Evolutionary conservation across 1,140 invertebrate species (phyloP), one percentile per base, ranked within the genome.

Genomic region (Listronotus bonariensis): DNA sequence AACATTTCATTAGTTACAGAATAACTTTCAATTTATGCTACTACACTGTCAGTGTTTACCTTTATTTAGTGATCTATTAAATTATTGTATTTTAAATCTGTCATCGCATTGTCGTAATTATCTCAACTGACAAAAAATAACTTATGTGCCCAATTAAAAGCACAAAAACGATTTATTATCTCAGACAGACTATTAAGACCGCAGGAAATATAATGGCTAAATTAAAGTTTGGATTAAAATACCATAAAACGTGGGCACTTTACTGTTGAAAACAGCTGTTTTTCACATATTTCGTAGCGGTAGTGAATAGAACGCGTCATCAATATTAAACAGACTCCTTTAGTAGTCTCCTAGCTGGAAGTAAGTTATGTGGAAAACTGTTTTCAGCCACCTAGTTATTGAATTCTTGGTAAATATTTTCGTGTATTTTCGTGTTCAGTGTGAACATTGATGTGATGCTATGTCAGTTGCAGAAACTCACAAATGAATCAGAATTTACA

Each of bases 201-300:
- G 51, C 51, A 53, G 51, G 51, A 53, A 53, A 53, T 53, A 20
- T 53, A 38, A 11, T 53, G n/a, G 51, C 38, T 53, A 53, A 53
- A 53, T 53, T 53, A 17, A 26, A 32, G 38, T 14, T 38, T 31
- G 51, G 51, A 53, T 53, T 53, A 53, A 53, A 53, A 53, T 36
- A 53, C 51, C 51, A 53, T 53, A 53, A 53, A 53, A 53, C 31
- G 26, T 38, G 51, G n/a, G 36, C 51, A 53, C 32, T 41, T 36
- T 38, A 41, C 51, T 36, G 51, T 53, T 34, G 17, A 53, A 53
- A 53, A 53, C 51, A 53, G 51, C 51, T 53, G 51, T 36, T 53
- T 53, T 53, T 53, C 51, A 53, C 51, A 53, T 53, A 36, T 36
- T 12, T 53, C 51, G 17, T 48, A 2, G 20, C 18, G 3, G 45